phyloP scores from a whole-genome alignment of 2,113 vertebrate species.

The Mellivora capensis region DNA sequence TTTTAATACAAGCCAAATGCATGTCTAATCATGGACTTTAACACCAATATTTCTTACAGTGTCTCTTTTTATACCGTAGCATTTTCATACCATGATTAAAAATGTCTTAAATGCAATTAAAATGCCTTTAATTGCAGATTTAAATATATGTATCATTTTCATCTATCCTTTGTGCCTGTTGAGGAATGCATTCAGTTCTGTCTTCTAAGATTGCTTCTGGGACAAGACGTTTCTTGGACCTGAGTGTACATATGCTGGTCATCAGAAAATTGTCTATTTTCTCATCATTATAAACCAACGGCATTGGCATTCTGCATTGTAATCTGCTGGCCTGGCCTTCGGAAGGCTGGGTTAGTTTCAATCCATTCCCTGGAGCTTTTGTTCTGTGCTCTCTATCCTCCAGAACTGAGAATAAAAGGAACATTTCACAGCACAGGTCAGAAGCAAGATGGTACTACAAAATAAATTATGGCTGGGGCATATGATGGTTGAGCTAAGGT shows the following conservation, averaged over 20 bases:
- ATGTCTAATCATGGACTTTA: background rate
- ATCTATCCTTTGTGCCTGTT: background rate
- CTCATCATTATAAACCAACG: background rate
- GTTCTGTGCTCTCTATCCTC: background rate
- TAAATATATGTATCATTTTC: background rate
- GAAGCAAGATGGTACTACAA: background rate
- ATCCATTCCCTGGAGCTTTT: background rate
- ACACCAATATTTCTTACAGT: background rate
- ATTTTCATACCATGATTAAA: background rate
- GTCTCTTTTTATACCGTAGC: background rate
- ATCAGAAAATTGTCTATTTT: background rate
- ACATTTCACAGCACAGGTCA: background rate
- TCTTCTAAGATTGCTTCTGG: background rate
- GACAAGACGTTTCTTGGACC: background rate
- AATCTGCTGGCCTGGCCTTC: background rate
- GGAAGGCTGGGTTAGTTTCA: background rate
- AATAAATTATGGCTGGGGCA: accelerated
- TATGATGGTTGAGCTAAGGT: accelerated
- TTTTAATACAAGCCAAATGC: background rate
- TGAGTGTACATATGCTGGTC: accelerated
- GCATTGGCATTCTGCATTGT: background rate
- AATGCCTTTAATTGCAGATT: background rate
- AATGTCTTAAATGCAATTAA: background rate
- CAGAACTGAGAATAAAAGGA: background rate
- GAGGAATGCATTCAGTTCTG: accelerated